Percentiles rank a stretch among this genome's conserved stretches.
phyloP scores from a whole-genome alignment of 2,888 invertebrate genomes.

The Athalia circularis region DNA sequence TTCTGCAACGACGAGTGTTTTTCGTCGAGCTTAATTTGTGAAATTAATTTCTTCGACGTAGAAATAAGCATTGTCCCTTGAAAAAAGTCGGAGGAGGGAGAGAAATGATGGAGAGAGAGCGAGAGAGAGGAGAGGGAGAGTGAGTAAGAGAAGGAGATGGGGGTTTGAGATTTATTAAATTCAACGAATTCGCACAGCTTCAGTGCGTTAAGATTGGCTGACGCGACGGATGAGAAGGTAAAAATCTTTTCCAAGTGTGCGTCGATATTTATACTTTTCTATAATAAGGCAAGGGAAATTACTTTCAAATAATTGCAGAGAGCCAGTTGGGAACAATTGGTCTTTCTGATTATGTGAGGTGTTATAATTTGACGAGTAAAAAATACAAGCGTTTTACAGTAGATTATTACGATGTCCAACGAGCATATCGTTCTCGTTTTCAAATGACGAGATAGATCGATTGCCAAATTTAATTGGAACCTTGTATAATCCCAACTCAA shows the following conservation, averaged over 20 bases:
- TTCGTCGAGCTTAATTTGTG: slow-evolving; percentile 8
- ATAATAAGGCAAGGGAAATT: neutral
- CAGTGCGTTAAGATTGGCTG: neutral
- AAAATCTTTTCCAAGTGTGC: neutral
- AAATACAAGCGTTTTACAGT: slow-evolving; percentile 7
- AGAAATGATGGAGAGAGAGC: neutral
- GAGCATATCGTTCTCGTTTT: slow-evolving; percentile 45
- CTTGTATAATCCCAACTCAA: slow-evolving; percentile 63
- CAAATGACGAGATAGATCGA: slow-evolving; percentile 53
- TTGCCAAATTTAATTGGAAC: slow-evolving; percentile 65
- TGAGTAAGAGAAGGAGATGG: neutral
- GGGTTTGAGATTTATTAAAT: slow-evolving; percentile 2
- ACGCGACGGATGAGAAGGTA: neutral
- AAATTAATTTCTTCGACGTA: slow-evolving; percentile 11
- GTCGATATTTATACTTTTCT: neutral
- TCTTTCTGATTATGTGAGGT: slow-evolving; percentile 15
- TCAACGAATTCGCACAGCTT: neutral
- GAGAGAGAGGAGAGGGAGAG: neutral
- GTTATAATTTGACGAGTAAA: slow-evolving; percentile 30
- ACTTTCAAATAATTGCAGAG: slow-evolving; percentile 12
- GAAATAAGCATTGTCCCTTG: neutral
- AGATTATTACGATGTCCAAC: slow-evolving; percentile 9
- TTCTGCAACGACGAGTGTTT: slow-evolving; percentile 13
- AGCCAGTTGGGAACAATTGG: neutral
- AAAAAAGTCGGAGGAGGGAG: neutral